Evolutionary conservation across 2,113 vertebrate genomes (phyloP).

Genomic region (Notothenia coriiceps): DNA sequence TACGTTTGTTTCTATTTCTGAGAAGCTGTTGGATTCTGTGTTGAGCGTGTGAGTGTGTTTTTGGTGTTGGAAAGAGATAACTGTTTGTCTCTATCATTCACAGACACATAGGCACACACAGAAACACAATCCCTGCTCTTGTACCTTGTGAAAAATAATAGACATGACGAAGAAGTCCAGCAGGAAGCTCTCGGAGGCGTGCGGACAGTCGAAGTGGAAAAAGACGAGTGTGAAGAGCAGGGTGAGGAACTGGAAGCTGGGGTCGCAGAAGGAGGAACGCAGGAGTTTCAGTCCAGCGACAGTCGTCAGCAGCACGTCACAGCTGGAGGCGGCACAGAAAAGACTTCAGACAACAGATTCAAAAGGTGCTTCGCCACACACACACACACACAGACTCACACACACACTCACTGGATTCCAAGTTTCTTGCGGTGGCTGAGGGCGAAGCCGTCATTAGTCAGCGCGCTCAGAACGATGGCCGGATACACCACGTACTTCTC

Average conservation of each 20-base stretch:
- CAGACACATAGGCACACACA: neutral
- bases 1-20: neutral
- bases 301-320: slow-evolving; percentile 94
- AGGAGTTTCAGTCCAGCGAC: slow-evolving; percentile 95
- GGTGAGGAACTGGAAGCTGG: slow-evolving; percentile 92
- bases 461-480: slow-evolving; percentile 94
- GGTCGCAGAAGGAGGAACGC: slow-evolving; percentile 94
- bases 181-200: slow-evolving; percentile 94
- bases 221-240: slow-evolving; percentile 94
- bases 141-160: slow-evolving; percentile 95
- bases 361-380: neutral
- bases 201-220: slow-evolving; percentile 95
- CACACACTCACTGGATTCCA: slow-evolving; percentile 92
- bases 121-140: slow-evolving; percentile 23
- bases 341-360: slow-evolving; percentile 8
- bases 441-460: slow-evolving; percentile 94
- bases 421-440: slow-evolving; percentile 93
- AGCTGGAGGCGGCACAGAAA: slow-evolving; percentile 81
- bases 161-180: slow-evolving; percentile 98
- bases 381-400: neutral
- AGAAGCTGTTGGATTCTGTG: neutral
- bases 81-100: neutral
- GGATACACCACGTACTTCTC: slow-evolving; percentile 98
- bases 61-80: neutral
- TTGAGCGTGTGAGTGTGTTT: neutral